Base-by-base conservation (phyloP, 2,888 invertebrate species). In the Clistopyga incitator region DNA sequence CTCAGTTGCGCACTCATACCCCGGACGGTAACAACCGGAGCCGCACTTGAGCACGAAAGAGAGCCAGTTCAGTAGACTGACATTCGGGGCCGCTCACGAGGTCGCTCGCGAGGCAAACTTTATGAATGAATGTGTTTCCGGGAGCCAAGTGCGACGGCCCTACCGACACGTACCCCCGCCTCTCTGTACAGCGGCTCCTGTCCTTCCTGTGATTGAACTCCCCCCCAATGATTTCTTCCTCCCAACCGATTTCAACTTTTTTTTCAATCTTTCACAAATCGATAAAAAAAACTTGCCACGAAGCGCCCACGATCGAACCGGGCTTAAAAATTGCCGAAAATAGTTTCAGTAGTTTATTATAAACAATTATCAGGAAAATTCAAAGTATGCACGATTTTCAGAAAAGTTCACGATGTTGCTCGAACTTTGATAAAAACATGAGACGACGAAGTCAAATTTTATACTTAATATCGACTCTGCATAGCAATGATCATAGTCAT, bases 91-190 rank as follows among this genome's bases (percentile, higher is more conserved):
- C 71, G 74, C 64, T 77, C 84, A 75, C 82, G 84, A 86, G 88
- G 89, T 89, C 90, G 88, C 87, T 88, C 88, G 87, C 88, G 87
- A 88, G 90, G 89, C 89, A 88, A 89, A 90, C 90, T 91, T 91
- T 91, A 91, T 91, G 91, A 91, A 91, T 91, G 91, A 90, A 81
- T 80, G 78, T 90, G 89, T 90, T 91, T 91, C 89, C 89, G 86
- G 87, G 82, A 84, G 85, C 84, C 85, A 80, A 86, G 86, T 78
- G 86, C 78, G 18, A 64, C 87, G 81, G 85, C 38, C 18, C 20
- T n/a, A 2, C 3, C n/a, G n/a, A 15, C 18, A 13, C 29, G 85
- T 80, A 81, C 74, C 74, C 78, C 82, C 68, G 74, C 80, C 83
- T 83, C 82, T 78, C 78, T 0, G 3, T 25, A 25, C 56, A 74